Base-by-base conservation (phyloP, 2,888 invertebrate genomes). In the Phaonia tiefii region DNA sequence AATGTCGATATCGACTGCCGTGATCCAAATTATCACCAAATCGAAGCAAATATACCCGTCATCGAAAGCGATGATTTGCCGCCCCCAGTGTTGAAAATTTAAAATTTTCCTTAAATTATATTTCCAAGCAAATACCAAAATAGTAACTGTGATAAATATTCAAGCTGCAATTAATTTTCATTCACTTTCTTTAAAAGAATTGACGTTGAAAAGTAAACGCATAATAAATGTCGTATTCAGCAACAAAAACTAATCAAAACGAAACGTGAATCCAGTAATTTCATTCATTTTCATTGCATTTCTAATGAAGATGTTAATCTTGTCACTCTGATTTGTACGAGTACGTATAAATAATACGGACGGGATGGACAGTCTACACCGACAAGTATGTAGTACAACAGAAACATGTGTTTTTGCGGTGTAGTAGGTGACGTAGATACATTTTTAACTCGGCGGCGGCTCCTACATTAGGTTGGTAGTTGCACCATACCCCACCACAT, bases 301-400 rank as follows among this genome's bases (percentile, higher is more conserved):
- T 54, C 54, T 22, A 54, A 54, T 25, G 54, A 22, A 49, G 49
- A 49, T 49, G 49, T 49, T 49, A 49, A 54, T 54, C 54, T 54
- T 54, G 54, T 25, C 54, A 54, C 25, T 25, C 13, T 54, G 10
- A 25, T 22, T 25, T 54, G 54, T 54, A 4, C 17, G 25, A 54
- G 20, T 49, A 11, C 42, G 42, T 13, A 15, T 15, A 15, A 2
- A 49, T 17, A 20, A n/a, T 2, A 17, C 46, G 49, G 49, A 49
- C 20, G 20, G 15, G 20, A 20, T 15, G 20, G 17, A 49, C 20
- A 20, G 20, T 4, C 2, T 49, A 49, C 20, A 49, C 4, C 31
- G 4, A 3, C 31, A 31, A 31, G 31, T n/a, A n/a, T n/a, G 8
- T 31, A 31, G 20, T 20, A 20, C 17, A 49, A 20, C 15, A 20